Conservation (phyloP, 1,140 invertebrate genomes). For the Lanistes nyassanus region DNA sequence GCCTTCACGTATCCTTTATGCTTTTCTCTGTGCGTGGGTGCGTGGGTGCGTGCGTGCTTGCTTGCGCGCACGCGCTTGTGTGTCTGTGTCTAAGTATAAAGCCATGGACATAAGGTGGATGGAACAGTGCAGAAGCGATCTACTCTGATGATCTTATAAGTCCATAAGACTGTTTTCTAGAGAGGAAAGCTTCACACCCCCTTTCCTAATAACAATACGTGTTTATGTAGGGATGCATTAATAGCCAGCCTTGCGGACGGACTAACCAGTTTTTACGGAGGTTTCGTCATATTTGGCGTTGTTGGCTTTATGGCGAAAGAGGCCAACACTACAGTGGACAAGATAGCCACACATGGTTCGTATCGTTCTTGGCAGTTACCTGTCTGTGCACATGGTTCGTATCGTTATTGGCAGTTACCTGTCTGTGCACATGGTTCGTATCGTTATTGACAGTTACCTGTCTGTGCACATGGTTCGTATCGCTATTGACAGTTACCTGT, state of each 20-base stretch:
- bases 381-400: not conserved
- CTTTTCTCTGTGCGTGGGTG: slow-evolving; percentile 2
- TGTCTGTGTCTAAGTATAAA: not conserved
- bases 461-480: too few species aligned
- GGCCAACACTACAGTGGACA: slow-evolving; percentile 79
- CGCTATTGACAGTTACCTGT: too few species aligned
- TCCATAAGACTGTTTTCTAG: too few species aligned
- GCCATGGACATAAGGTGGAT: not conserved
- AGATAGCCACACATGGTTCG: slow-evolving; percentile 85
- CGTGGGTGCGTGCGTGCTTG: not conserved
- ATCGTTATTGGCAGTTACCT: too few species aligned
- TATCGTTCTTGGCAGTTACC: not conserved
- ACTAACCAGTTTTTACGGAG: slow-evolving; percentile 88
- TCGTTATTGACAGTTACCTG: too few species aligned
- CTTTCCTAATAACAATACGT: slow-evolving; percentile 3
- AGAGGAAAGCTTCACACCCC: not conserved
- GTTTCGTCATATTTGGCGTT: slow-evolving; percentile 91
- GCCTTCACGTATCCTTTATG: too few species aligned
- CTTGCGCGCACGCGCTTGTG: not conserved
- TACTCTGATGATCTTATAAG: too few species aligned
- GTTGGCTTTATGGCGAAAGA: slow-evolving; percentile 68
- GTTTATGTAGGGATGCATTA: slow-evolving; percentile 74
- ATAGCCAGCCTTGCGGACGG: slow-evolving; percentile 77
- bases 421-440: too few species aligned
- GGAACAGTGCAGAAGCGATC: too few species aligned